Base-by-base conservation (phyloP, 1,140 invertebrate genomes). In the Cherax quadricarinatus region DNA sequence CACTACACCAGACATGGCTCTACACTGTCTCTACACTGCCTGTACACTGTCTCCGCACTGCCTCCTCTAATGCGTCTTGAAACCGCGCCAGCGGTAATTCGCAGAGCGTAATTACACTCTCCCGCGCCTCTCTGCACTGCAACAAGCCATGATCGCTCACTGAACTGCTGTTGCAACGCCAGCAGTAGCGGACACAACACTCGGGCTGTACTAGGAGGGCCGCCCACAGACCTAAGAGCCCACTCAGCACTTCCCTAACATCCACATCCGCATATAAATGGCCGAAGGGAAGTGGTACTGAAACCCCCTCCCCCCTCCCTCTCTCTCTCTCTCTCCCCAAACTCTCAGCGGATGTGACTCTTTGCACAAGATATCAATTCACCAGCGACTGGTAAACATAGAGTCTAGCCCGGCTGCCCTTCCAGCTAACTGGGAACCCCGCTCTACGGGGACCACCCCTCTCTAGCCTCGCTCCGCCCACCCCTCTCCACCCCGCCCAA, bases 351-450 rank as follows among this genome's bases (percentile, higher is more conserved):
- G 93, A 89, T 88, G 57, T 62, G 53, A 78, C 48, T 92, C 86
- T 92, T 89, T 92, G 88, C 86, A 88, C 91, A 92, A 88, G 86
- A 82, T 83, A 88, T 88, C 91, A 84, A 88, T 88, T 73, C 82
- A 57, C 48, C 82, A 49, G 81, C 91, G 79, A 18, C 80, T 57
- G 86, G 41, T 88, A 84, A 41, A 92, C 86, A 85, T 84, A 92
- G 66, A 70, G 60, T 70, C 21, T 41, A 41, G 30, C 80, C 57
- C 48, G 14, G 18, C 79, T 73, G 73, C 51, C 83, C 21, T 41
- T 41, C 60, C 14, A 79, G 30, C 88, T 79, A 86, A 86, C 81
- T 81, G 70, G 57, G 51, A 48, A 78, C 73, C 30, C 82, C 89
- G 49, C 24, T 41, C 53, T 14, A 53, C 30, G 48, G 73, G 49